phyloP scores from a whole-genome alignment of 53 echinoderm and acorn worm species.

The Holothuria scabra region DNA sequence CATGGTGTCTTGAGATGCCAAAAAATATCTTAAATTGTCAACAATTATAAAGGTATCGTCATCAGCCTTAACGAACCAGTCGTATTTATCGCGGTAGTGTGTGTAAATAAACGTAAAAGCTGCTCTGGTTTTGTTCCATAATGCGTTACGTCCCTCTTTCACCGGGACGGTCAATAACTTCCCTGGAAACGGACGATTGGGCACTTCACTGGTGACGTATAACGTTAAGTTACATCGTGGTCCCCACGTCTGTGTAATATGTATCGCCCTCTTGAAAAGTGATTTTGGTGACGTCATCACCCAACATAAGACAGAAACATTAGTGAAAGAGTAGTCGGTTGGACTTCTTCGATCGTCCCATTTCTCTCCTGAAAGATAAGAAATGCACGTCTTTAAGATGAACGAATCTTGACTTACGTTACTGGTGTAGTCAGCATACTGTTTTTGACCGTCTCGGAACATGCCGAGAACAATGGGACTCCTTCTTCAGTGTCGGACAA shows the following conservation, averaged over 20 bases:
- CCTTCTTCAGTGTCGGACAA: too few relatives aligned
- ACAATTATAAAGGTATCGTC: slow-evolving; percentile 87
- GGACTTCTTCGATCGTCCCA: neutral
- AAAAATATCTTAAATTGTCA: slow-evolving; percentile 86
- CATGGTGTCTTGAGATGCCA: slow-evolving; percentile 61
- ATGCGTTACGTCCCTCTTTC: neutral
- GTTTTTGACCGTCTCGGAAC: too few relatives aligned
- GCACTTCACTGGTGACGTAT: slow-evolving; percentile 69
- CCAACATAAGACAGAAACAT: slow-evolving; percentile 77
- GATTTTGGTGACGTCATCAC: slow-evolving; percentile 80
- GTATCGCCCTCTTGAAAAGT: slow-evolving; percentile 64
- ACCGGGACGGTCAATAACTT: slow-evolving; percentile 3
- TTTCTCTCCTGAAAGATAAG: too few relatives aligned
- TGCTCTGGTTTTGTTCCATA: slow-evolving; percentile 70
- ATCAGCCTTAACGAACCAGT: slow-evolving; percentile 96
- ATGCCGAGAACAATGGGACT: too few relatives aligned
- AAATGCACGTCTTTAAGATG: too few relatives aligned
- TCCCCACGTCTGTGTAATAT: slow-evolving; percentile 83
- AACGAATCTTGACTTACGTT: too few relatives aligned
- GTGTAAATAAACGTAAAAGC: slow-evolving; percentile 82
- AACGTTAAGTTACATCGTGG: slow-evolving; percentile 76
- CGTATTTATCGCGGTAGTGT: slow-evolving; percentile 74
- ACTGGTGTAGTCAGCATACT: too few relatives aligned
- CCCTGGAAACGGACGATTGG: slow-evolving; percentile 22
- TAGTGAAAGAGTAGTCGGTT: slow-evolving; percentile 14